Base-by-base conservation (phyloP, 2,113 vertebrate species). In the Hippocampus barbouri region DNA sequence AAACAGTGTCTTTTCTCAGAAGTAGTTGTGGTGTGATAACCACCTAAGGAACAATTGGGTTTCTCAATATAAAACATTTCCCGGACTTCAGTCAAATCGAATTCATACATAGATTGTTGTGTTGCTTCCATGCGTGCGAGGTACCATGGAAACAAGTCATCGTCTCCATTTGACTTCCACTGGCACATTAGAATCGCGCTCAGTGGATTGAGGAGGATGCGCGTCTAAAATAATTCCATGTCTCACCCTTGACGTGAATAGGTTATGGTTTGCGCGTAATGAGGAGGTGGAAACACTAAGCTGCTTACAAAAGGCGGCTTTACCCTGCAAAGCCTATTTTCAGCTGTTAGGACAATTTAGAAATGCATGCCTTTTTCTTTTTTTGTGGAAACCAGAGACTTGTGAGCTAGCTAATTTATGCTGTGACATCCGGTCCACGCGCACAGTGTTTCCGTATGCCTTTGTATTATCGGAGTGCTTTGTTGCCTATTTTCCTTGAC, bases 241-340 rank as follows among this genome's bases (percentile, higher is more conserved):
- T 82, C 79, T 83, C 75, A 87, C 68, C 76, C 76, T 54, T 77
- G 77, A 78, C 71, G 72, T 85, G 83, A 89, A 88, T 80, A 85
- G 89, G 85, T 87, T 83, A 83, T 79, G 65, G 69, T 76, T 5
- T 38, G 34, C 34, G 79, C 66, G 76, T 88, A 89, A 90, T 88
- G 83, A 89, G 88, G 84, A 89, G 87, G 85, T 86, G 85, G 83
- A 81, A 88, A 82, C 81, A 81, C 80, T 89, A 89, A 90, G 89
- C 89, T 64, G 87, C 89, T 90, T 90, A 88, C 25, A 75, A 79
- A 80, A 89, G 83, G 70, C 72, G 3, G 78, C 80, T 84, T 86
- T 84, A 79, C 75, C 76, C 74, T 59, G 76, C 70, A 88, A 89
- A 90, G 84, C 86, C 86, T 83, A 87, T 88, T 90, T 87, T 83